These are phyloP conservation scores for Acrobasis consociella DNA, from an alignment of 2,888 invertebrate genomes.

Conservation along the genomic window DNA sequence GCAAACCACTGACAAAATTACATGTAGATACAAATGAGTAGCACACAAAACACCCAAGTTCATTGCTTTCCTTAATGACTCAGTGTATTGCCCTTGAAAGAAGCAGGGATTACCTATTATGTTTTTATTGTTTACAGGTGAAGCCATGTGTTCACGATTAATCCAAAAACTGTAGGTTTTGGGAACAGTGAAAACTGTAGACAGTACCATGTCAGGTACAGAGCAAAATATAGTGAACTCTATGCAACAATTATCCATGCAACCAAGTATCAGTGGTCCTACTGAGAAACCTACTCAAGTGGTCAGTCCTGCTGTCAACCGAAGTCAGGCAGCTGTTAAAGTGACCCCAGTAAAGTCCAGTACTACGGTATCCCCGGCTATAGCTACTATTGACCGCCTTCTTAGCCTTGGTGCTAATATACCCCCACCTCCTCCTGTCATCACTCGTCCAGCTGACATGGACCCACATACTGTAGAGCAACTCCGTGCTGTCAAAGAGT, in stretches of 20 bases:
- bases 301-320: constrained; percentile 76
- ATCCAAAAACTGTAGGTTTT: constrained; percentile 49
- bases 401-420: constrained; percentile 70
- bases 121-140: constrained; percentile 53
- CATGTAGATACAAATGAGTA: not conserved
- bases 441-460: constrained; percentile 71
- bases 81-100: constrained; percentile 34
- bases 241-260: constrained; percentile 79
- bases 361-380: constrained; percentile 73
- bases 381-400: constrained; percentile 77
- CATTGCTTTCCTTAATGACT: constrained; percentile 17
- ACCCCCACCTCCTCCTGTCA: constrained; percentile 74
- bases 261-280: constrained; percentile 70
- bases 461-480: constrained; percentile 83
- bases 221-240: constrained; percentile 80
- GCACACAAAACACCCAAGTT: not conserved
- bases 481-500: constrained; percentile 82
- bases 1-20: not conserved
- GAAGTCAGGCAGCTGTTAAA: constrained; percentile 65
- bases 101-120: constrained; percentile 32
- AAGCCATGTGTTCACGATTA: constrained; percentile 62
- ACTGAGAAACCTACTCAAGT: constrained; percentile 79
- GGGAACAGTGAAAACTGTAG: constrained; percentile 48
- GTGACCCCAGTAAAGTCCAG: constrained; percentile 64
- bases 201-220: constrained; percentile 80